These are phyloP conservation scores for Fukomys damarensis DNA, from an alignment of 2,113 vertebrate species.

Conservation along the genomic window DNA sequence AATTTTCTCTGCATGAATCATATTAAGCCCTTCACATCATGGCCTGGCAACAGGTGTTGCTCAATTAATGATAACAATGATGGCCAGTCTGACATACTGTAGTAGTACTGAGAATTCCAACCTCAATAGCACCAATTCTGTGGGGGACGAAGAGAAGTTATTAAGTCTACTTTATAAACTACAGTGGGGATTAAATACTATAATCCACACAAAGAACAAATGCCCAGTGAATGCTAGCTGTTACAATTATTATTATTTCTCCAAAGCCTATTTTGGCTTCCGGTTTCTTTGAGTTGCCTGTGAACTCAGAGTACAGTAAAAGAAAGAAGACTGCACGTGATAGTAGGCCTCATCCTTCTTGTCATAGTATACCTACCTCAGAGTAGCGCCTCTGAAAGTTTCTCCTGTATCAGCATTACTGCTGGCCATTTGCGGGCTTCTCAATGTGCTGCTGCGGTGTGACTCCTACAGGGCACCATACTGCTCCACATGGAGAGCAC, in stretches of 20 bases:
- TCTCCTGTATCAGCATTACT: background rate
- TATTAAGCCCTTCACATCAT: background rate
- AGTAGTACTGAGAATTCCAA: background rate
- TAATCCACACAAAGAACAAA: background rate
- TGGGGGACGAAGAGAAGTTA: background rate
- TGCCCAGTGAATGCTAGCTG: background rate
- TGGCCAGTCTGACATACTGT: background rate
- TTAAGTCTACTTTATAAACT: background rate
- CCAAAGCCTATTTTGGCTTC: background rate
- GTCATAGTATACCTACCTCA: background rate
- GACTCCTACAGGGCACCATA: background rate
- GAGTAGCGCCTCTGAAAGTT: background rate
- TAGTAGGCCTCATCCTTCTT: background rate
- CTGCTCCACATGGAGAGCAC: background rate
- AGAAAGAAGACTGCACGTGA: background rate
- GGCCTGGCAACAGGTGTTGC: background rate
- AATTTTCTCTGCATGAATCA: background rate
- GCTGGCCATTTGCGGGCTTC: background rate
- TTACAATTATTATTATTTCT: slow-evolving; percentile 23
- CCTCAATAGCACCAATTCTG: background rate
- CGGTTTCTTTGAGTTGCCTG: background rate
- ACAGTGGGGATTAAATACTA: background rate
- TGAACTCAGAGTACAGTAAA: background rate
- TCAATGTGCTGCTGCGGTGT: background rate
- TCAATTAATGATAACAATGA: background rate